phyloP scores from a whole-genome alignment of 2,888 invertebrate species.

The Marronus borbonicus region DNA sequence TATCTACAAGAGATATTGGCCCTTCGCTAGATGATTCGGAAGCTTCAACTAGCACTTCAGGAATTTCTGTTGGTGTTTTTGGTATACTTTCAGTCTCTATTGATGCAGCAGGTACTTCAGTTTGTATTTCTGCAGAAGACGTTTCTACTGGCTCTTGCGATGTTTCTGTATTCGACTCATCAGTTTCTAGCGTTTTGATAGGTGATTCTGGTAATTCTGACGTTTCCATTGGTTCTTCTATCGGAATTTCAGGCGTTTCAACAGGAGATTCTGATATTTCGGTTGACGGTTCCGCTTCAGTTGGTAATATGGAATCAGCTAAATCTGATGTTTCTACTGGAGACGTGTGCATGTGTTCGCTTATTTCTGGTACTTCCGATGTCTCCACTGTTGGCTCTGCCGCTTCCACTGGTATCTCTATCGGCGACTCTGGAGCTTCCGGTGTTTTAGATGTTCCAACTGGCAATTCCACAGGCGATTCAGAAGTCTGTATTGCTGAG shows the following conservation, averaged over 20 bases:
- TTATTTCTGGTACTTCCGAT: no score
- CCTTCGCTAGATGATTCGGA: neutral
- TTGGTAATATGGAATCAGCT: neutral
- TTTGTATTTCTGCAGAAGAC: neutral
- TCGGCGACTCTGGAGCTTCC: neutral
- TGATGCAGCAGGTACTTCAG: neutral
- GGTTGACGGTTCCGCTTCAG: conserved; percentile 11
- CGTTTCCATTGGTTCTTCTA: conserved; percentile 9
- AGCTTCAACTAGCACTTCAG: conserved; percentile 12
- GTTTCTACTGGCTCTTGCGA: neutral
- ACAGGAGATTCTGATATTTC: neutral
- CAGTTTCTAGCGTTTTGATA: neutral
- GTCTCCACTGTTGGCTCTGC: no score
- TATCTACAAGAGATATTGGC: no score
- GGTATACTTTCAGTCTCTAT: neutral
- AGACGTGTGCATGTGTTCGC: neutral
- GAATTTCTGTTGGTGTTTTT: conserved; percentile 8
- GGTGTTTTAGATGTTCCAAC: neutral
- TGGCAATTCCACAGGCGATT: neutral
- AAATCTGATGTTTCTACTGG: conserved; percentile 5
- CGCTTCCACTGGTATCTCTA: neutral
- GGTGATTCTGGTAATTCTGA: conserved; percentile 1
- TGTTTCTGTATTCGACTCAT: neutral
- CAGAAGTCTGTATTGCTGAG: conserved; percentile 8
- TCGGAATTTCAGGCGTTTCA: conserved; percentile 4